Evolutionary conservation across 2,888 invertebrate species (phyloP).

Genomic region (Eilema sororculum): DNA sequence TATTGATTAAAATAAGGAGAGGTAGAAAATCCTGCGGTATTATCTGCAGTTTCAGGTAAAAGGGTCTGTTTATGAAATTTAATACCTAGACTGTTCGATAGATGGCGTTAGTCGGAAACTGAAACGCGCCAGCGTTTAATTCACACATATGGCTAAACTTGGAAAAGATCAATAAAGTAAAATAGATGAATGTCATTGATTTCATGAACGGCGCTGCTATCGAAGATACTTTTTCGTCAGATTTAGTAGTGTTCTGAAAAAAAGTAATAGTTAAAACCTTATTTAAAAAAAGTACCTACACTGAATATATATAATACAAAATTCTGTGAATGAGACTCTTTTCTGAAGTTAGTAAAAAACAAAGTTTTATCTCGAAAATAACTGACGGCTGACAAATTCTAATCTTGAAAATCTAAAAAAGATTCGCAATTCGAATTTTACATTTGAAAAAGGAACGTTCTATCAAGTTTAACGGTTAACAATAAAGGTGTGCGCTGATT

Average conservation of each 20-base stretch:
- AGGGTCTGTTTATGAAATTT: neutral
- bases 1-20: conserved; percentile 7
- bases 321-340: no score
- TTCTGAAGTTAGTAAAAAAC: no score
- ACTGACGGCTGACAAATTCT: neutral
- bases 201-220: neutral
- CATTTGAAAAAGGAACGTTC: conserved; percentile 43
- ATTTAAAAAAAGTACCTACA: no score
- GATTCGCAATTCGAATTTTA: neutral
- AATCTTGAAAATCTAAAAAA: conserved; percentile 3
- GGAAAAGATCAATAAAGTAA: no score
- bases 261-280: no score
- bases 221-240: no score
- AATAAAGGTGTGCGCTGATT: conserved; percentile 58
- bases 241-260: no score
- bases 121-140: neutral
- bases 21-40: neutral
- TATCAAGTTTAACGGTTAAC: conserved; percentile 52
- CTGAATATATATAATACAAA: no score
- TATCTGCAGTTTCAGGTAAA: no score
- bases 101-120: neutral
- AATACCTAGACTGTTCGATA: neutral
- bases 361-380: neutral
- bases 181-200: no score
- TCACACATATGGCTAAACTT: no score